phyloP scores from a whole-genome alignment of 1,140 invertebrate genomes.

The Odontomachus brunneus region DNA sequence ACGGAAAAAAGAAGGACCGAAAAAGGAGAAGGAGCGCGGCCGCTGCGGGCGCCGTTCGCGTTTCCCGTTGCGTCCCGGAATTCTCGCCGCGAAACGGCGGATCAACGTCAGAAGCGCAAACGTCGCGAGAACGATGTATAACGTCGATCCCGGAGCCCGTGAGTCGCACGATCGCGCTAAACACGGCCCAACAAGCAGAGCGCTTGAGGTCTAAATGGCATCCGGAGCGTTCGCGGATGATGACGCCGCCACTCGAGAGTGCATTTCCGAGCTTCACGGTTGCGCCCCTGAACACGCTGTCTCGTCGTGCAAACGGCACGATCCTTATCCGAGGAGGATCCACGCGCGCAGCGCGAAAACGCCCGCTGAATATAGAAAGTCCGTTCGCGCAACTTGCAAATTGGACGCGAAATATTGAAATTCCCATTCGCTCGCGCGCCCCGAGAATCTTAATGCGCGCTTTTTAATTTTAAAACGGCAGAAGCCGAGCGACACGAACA shows the following conservation, averaged over 20 bases:
- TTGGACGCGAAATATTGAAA: slow-evolving; percentile 59
- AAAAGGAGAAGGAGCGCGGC: background rate
- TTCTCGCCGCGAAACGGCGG: slow-evolving; percentile 3
- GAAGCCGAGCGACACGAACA: background rate
- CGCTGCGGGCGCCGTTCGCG: slow-evolving; percentile 20
- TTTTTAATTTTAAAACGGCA: slow-evolving; percentile 55
- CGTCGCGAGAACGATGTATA: slow-evolving; percentile 11
- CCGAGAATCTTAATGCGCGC: slow-evolving; percentile 20
- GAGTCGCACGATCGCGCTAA: slow-evolving; percentile 20
- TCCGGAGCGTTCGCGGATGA: background rate
- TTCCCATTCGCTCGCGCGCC: slow-evolving; percentile 20
- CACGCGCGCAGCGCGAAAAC: background rate
- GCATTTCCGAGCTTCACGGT: background rate
- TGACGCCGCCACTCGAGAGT: background rate
- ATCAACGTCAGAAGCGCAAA: slow-evolving; percentile 27
- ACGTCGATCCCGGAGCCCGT: background rate
- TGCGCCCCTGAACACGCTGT: background rate
- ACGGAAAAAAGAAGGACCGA: slow-evolving; percentile 35
- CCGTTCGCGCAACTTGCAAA: slow-evolving; percentile 31
- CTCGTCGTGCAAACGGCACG: background rate
- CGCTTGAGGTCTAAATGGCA: slow-evolving; percentile 3
- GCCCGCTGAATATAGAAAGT: slow-evolving; percentile 48
- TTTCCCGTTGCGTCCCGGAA: background rate
- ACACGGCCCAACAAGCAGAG: background rate
- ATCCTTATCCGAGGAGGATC: slow-evolving; percentile 21